Evolutionary conservation across 2,888 invertebrate species (phyloP).

Genomic region (Thymelicus sylvestris): DNA sequence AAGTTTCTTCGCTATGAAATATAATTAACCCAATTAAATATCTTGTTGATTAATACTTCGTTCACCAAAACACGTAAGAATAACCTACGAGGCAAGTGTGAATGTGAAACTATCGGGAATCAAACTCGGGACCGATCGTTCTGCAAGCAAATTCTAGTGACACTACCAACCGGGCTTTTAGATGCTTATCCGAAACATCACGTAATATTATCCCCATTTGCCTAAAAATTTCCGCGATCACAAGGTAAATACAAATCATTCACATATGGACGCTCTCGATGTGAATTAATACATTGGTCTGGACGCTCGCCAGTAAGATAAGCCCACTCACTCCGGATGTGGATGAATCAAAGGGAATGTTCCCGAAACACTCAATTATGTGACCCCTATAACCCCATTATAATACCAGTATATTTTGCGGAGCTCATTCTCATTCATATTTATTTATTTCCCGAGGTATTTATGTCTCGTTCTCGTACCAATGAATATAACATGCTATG

Average conservation of each 20-base stretch:
- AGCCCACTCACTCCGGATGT: neutral
- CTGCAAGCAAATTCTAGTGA: too few species aligned
- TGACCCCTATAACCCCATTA: constrained; percentile 21
- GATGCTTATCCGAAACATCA: too few species aligned
- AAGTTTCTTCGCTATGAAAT: too few species aligned
- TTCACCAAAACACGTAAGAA: too few species aligned
- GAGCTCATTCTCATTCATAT: too few species aligned
- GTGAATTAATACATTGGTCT: constrained; percentile 10
- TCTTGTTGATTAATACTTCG: too few species aligned
- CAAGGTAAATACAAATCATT: constrained; percentile 4
- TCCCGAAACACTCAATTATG: constrained; percentile 36
- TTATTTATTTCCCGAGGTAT: neutral
- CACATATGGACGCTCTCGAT: constrained; percentile 8
- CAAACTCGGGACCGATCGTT: too few species aligned
- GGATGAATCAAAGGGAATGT: constrained; percentile 44
- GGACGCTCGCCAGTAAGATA: constrained; percentile 26
- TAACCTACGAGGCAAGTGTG: too few species aligned
- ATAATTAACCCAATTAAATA: too few species aligned
- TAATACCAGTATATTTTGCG: neutral
- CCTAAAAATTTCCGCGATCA: neutral
- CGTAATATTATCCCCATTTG: neutral
- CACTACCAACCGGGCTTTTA: too few species aligned
- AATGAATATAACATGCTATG: neutral
- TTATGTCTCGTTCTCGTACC: neutral
- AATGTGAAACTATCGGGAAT: too few species aligned